Conservation (phyloP, 1,140 invertebrate genomes). For the Drosophila sp. region DNA sequence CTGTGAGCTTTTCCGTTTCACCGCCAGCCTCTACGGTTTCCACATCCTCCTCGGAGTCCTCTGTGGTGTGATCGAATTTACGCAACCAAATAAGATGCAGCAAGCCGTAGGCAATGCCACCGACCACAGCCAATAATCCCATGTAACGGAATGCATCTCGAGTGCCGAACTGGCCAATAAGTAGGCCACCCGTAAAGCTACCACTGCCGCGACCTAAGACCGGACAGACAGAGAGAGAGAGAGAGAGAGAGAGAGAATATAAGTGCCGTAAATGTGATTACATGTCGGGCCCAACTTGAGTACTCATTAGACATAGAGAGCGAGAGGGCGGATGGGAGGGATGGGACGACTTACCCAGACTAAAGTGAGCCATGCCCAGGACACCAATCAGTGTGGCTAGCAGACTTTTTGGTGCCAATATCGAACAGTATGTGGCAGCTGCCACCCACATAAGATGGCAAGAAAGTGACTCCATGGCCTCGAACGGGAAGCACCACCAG, state of each 20-base stretch:
- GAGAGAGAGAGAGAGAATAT: slow-evolving; percentile 16
- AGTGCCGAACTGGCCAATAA: slow-evolving; percentile 89
- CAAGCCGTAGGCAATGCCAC: slow-evolving; percentile 88
- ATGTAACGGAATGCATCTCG: slow-evolving; percentile 90
- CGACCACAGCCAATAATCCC: slow-evolving; percentile 88
- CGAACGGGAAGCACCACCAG: slow-evolving; percentile 93
- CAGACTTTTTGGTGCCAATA: slow-evolving; percentile 90
- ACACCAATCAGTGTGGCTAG: slow-evolving; percentile 92
- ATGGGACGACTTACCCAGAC: slow-evolving; percentile 86
- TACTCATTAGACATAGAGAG: slow-evolving; percentile 27
- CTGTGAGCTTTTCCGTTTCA: slow-evolving; percentile 86
- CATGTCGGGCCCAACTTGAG: slow-evolving; percentile 21
- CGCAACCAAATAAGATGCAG: slow-evolving; percentile 89
- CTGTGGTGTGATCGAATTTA: slow-evolving; percentile 84
- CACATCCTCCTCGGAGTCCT: slow-evolving; percentile 83
- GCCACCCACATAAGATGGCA: slow-evolving; percentile 95
- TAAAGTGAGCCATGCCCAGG: slow-evolving; percentile 92
- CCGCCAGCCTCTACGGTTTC: slow-evolving; percentile 84
- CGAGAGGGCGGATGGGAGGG: not conserved
- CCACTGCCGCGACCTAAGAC: slow-evolving; percentile 87
- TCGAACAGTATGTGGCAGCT: slow-evolving; percentile 92
- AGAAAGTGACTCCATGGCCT: slow-evolving; percentile 92
- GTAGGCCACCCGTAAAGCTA: slow-evolving; percentile 90
- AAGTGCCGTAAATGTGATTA: slow-evolving; percentile 42
- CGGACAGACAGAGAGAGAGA: slow-evolving; percentile 70